A percentile compares a stretch with the other conserved stretches of the same genome.
Evolutionary conservation across 2,797 vertebrate genomes (phyloP).

Genomic region (Xenentodon cancila): DNA sequence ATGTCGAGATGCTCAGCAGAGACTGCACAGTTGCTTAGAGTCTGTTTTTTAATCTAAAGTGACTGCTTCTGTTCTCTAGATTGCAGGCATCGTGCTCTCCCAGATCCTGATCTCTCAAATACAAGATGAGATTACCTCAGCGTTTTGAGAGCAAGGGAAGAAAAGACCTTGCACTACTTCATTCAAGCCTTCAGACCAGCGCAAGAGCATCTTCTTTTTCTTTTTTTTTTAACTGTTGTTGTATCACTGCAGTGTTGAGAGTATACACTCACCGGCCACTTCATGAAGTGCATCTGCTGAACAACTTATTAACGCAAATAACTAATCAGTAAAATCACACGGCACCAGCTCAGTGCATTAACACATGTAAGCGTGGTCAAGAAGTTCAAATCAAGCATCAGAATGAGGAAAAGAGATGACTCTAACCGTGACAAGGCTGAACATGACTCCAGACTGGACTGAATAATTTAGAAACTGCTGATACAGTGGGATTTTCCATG

Average conservation of each 20-base stretch:
- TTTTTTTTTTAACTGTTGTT: conserved; percentile 2
- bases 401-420: too few species aligned
- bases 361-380: too few species aligned
- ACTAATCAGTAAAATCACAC: too few species aligned
- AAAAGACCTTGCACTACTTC: conserved; percentile 14
- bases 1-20: conserved; percentile 38
- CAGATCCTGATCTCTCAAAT: conserved; percentile 86
- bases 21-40: conserved; percentile 21
- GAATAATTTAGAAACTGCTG: too few species aligned
- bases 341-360: too few species aligned
- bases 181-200: conserved; percentile 24
- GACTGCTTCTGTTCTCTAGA: conserved; percentile 72
- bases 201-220: conserved; percentile 46
- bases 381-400: too few species aligned
- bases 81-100: conserved; percentile 84
- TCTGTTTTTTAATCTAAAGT: conserved; percentile 49
- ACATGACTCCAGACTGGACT: too few species aligned
- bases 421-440: too few species aligned
- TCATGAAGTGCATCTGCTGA: too few species aligned
- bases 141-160: conserved; percentile 64
- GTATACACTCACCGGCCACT: too few species aligned
- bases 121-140: conserved; percentile 80
- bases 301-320: too few species aligned
- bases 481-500: too few species aligned
- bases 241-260: conserved; percentile 10